phyloP scores from a whole-genome alignment of 1,140 invertebrate species.

The Melipona quadrifasciata region DNA sequence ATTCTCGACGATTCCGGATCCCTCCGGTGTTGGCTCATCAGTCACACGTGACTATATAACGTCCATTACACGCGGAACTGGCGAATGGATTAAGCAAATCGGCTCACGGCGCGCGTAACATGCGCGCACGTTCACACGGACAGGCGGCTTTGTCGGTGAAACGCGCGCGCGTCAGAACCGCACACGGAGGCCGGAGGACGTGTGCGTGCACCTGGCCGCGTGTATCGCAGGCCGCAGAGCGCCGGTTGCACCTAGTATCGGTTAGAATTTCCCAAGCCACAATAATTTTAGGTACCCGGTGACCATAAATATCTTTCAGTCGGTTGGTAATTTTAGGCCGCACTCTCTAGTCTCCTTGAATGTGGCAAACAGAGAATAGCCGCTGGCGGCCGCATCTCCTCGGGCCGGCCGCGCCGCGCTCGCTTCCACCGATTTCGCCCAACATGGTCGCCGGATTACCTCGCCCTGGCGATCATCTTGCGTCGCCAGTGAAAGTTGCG shows the following conservation, averaged over 20 bases:
- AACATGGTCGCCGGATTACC: not conserved
- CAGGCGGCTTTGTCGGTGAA: not conserved
- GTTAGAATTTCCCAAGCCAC: conserved; percentile 55
- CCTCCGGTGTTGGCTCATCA: conserved; percentile 48
- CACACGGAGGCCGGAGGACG: not conserved
- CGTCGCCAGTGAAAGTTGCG: too few relatives aligned
- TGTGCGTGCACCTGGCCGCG: conserved; percentile 41
- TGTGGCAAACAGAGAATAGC: conserved; percentile 15
- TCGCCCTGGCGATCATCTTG: too few relatives aligned
- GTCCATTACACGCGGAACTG: conserved; percentile 55
- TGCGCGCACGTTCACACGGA: too few relatives aligned
- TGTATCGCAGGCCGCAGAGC: conserved; percentile 47
- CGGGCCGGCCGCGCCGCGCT: not conserved
- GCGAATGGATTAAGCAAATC: conserved; percentile 56
- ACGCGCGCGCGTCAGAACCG: not conserved
- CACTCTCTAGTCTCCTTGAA: conserved; percentile 32
- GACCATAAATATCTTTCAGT: conserved; percentile 53
- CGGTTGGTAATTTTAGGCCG: conserved; percentile 48
- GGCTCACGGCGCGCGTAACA: conserved; percentile 51
- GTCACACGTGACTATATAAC: conserved; percentile 54
- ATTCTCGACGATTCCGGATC: conserved; percentile 17
- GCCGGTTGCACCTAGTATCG: conserved; percentile 54
- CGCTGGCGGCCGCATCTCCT: too few relatives aligned
- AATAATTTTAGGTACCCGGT: conserved; percentile 52
- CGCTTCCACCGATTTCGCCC: not conserved